Conservation (phyloP, 37 sponge, comb jelly and placozoan genomes). For the Axinella damicornis region DNA sequence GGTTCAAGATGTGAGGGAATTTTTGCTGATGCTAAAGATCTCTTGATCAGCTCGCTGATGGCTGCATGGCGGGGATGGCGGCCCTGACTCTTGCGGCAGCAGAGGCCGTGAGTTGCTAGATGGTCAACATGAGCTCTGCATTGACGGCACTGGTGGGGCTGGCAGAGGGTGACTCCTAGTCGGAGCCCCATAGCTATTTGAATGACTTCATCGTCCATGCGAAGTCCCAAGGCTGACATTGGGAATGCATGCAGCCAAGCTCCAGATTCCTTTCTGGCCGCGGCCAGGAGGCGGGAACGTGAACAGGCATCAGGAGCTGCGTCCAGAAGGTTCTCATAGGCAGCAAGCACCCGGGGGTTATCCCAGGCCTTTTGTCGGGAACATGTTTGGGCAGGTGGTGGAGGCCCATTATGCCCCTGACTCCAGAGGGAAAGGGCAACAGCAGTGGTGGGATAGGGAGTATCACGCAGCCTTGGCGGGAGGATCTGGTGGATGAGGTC, state of each 20-base stretch:
- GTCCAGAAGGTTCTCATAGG: not conserved
- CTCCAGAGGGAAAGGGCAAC: too few species aligned
- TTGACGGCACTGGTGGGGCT: slow-evolving; percentile 34
- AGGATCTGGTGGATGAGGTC: too few species aligned
- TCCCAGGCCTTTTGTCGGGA: slow-evolving; percentile 46
- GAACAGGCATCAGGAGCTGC: not conserved
- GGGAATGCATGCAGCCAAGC: too few species aligned
- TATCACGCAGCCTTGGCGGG: too few species aligned
- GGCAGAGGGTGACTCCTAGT: slow-evolving; percentile 19
- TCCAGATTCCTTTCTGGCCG: not conserved
- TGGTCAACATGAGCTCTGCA: slow-evolving; percentile 42
- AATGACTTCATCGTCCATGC: too few species aligned
- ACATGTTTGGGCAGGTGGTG: not conserved
- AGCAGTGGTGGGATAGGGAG: too few species aligned
- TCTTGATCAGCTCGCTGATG: slow-evolving; percentile 35
- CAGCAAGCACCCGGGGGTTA: not conserved
- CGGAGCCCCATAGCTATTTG: too few species aligned
- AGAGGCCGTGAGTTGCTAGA: slow-evolving; percentile 40
- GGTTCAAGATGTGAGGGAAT: slow-evolving; percentile 52
- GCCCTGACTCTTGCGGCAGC: not conserved
- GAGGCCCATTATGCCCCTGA: not conserved
- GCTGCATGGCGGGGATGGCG: slow-evolving; percentile 34
- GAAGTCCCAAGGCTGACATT: too few species aligned
- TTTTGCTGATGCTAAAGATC: slow-evolving; percentile 31
- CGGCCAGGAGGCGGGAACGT: slow-evolving; percentile 24